These are phyloP conservation scores for Erpetoichthys calabaricus DNA, from an alignment of 2,797 vertebrate species.

Conservation along the genomic window DNA sequence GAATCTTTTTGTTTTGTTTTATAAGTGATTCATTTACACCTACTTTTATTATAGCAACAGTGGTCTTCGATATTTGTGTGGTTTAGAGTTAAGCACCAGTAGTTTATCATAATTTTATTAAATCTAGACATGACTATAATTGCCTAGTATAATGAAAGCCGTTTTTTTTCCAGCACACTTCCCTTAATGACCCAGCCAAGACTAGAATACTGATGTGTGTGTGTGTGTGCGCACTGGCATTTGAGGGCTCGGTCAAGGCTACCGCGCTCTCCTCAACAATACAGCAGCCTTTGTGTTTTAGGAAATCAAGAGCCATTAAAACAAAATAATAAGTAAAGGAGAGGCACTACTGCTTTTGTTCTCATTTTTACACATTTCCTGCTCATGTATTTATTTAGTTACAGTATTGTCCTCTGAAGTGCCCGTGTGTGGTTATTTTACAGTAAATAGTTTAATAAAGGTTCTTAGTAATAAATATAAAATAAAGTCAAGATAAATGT, in stretches of 20 bases:
- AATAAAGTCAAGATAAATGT: not conserved
- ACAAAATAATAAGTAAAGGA: not conserved
- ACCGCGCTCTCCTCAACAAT: constrained; percentile 15
- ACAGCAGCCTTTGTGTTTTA: constrained; percentile 5
- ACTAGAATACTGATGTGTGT: constrained; percentile 60
- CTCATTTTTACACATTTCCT: not conserved
- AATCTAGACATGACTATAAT: constrained; percentile 60
- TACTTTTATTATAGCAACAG: constrained; percentile 39
- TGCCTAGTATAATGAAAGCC: constrained; percentile 72
- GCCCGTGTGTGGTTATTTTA: constrained; percentile 7
- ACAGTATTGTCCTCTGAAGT: not conserved
- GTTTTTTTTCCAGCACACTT: constrained; percentile 71
- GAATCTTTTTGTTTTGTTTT: constrained; percentile 27
- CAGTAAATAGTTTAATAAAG: not conserved
- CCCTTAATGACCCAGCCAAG: constrained; percentile 62
- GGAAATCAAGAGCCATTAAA: not conserved
- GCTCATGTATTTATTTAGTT: constrained; percentile 5
- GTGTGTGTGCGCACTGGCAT: too few relatives aligned
- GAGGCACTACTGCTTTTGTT: not conserved
- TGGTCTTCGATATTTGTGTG: constrained; percentile 34
- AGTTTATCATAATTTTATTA: constrained; percentile 74
- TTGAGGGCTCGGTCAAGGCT: constrained; percentile 36
- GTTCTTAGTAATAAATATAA: too few relatives aligned
- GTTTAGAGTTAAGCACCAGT: constrained; percentile 56
- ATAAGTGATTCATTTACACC: constrained; percentile 40